Percentiles rank a stretch among this genome's conserved stretches.
Conservation (phyloP, 2,888 invertebrate species). For the Atrina japonica region DNA sequence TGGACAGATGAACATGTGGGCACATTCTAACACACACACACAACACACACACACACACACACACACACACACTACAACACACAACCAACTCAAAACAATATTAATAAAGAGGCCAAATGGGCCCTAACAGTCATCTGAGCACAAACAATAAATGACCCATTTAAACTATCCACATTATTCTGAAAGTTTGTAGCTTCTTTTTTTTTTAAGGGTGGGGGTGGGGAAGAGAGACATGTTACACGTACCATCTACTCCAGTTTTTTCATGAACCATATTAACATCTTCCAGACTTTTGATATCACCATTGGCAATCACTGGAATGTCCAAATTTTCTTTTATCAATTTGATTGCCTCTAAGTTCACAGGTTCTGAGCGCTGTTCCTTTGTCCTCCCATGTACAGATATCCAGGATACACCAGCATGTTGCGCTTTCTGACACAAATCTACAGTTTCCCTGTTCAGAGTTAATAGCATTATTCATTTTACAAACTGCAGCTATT, state of each 20-base stretch:
- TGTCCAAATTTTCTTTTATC: slow-evolving; percentile 86
- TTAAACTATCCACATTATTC: no score
- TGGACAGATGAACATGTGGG: no score
- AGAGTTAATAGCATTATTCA: slow-evolving; percentile 8
- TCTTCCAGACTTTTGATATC: slow-evolving; percentile 89
- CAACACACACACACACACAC: no score
- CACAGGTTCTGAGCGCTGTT: slow-evolving; percentile 87
- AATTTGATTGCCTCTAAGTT: slow-evolving; percentile 87
- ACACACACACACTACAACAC: no score
- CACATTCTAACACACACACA: no score
- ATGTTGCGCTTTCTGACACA: slow-evolving; percentile 90
- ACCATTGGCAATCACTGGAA: slow-evolving; percentile 97
- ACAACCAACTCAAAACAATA: not conserved
- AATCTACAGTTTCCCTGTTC: slow-evolving; percentile 86
- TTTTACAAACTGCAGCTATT: no score
- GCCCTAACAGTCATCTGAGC: no score
- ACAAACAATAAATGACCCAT: no score
- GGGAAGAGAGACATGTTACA: no score
- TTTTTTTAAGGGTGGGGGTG: no score
- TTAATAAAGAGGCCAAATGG: no score
- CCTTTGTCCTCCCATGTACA: slow-evolving; percentile 94
- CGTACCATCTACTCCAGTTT: slow-evolving; percentile 86
- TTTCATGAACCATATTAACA: slow-evolving; percentile 85
- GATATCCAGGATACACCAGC: slow-evolving; percentile 94
- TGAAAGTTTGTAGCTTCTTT: no score